These are phyloP conservation scores for Ctenopoma kingsleyae DNA, from an alignment of 2,797 vertebrate genomes.

Conservation along the genomic window DNA sequence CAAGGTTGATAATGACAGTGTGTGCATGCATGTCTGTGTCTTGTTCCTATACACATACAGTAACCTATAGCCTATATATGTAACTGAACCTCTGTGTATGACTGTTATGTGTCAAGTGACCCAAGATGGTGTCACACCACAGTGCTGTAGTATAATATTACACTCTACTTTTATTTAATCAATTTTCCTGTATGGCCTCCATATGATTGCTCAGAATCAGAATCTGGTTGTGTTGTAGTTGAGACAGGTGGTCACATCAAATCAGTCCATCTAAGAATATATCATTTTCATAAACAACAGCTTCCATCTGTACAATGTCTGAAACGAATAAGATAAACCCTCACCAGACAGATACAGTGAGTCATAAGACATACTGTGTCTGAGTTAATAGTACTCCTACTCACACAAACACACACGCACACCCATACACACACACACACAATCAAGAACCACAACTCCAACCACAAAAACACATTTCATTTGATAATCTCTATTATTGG, in stretches of 20 bases:
- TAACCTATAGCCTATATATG: background rate
- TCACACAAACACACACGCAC: constrained; percentile 17
- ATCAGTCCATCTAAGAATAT: too few species aligned
- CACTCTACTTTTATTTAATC: too few species aligned
- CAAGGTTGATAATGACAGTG: constrained; percentile 23
- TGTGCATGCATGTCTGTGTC: background rate
- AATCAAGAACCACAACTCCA: constrained; percentile 26
- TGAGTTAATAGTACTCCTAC: constrained; percentile 55
- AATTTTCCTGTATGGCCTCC: background rate
- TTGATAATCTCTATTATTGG: constrained; percentile 11
- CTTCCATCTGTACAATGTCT: constrained; percentile 16
- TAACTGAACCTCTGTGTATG: background rate
- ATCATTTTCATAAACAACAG: background rate
- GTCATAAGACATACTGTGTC: constrained; percentile 52
- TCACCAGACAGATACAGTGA: constrained; percentile 60
- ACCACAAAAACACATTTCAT: constrained; percentile 18
- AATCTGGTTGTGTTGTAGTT: too few species aligned
- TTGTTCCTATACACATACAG: constrained; percentile 1
- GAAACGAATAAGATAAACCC: constrained; percentile 37
- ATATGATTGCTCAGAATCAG: too few species aligned
- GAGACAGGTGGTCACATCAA: too few species aligned
- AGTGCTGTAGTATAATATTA: background rate
- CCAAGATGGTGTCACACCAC: background rate
- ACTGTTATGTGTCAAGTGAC: background rate
- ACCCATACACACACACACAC: constrained; percentile 1